Evolutionary conservation across 2,888 invertebrate species (phyloP).

Genomic region (Laspeyria flexula): DNA sequence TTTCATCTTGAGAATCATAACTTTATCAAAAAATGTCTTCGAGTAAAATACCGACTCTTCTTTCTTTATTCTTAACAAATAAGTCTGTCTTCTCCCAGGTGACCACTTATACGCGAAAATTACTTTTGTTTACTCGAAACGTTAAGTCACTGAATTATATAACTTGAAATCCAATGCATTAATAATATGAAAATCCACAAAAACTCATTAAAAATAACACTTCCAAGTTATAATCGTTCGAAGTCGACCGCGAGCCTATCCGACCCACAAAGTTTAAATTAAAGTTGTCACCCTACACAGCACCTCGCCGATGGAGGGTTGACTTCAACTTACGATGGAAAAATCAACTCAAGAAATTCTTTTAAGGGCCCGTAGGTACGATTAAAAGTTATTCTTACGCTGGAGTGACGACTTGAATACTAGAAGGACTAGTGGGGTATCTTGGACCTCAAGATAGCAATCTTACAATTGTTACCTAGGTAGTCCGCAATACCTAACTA

Average conservation of each 20-base stretch:
- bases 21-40: neutral
- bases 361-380: constrained; percentile 42
- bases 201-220: constrained; percentile 82
- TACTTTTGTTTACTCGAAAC: constrained; percentile 42
- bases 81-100: constrained; percentile 19
- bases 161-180: constrained; percentile 61
- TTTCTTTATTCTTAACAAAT: constrained; percentile 21
- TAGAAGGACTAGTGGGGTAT: too few relatives aligned
- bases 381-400: neutral
- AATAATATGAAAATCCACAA: constrained; percentile 68
- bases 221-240: constrained; percentile 76
- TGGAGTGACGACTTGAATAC: too few relatives aligned
- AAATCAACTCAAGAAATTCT: constrained; percentile 22
- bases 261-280: constrained; percentile 77
- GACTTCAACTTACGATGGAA: constrained; percentile 25
- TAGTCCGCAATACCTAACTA: too few relatives aligned
- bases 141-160: constrained; percentile 44
- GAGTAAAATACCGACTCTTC: constrained; percentile 15
- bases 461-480: too few relatives aligned
- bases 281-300: constrained; percentile 73
- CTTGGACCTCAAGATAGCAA: too few relatives aligned
- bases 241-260: constrained; percentile 61
- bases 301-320: constrained; percentile 43
- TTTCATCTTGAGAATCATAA: constrained; percentile 2
- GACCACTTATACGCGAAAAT: constrained; percentile 32